These are phyloP conservation scores for Eupeodes latifasciatus DNA, from an alignment of 2,888 invertebrate genomes.

Conservation along the genomic window DNA sequence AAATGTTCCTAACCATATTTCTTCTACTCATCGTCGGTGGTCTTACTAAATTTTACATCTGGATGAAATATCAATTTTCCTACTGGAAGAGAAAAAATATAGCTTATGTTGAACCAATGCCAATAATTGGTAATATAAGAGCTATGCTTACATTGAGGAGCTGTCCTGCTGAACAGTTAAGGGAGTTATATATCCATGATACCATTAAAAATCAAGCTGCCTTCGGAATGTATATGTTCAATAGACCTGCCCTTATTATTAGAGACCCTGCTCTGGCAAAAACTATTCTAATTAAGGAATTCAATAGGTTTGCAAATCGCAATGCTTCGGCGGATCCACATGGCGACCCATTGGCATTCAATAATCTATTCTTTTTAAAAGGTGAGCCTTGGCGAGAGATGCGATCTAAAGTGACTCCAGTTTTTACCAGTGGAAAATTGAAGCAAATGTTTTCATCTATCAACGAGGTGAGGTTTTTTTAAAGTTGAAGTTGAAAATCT, in stretches of 20 bases:
- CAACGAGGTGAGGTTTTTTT: not conserved
- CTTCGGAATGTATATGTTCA: constrained; percentile 82
- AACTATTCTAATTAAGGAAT: constrained; percentile 84
- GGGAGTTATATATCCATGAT: constrained; percentile 78
- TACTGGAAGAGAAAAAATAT: constrained; percentile 81
- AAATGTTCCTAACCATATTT: no score
- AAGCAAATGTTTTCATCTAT: no score
- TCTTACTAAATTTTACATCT: constrained; percentile 71
- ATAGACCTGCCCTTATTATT: constrained; percentile 82
- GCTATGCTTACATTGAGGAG: constrained; percentile 79
- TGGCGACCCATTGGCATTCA: constrained; percentile 78
- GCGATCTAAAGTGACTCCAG: no score
- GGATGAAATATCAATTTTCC: constrained; percentile 77
- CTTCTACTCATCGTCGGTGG: no score
- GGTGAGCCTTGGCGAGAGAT: no score
- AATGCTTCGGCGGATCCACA: constrained; percentile 78
- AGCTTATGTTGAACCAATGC: constrained; percentile 79
- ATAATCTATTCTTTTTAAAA: no score
- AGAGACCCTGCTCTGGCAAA: constrained; percentile 84
- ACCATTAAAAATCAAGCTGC: constrained; percentile 77
- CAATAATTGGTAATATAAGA: constrained; percentile 82
- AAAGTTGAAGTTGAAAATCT: no score
- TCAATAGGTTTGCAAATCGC: constrained; percentile 83
- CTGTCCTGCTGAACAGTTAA: constrained; percentile 79
- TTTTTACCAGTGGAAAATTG: no score